Base-by-base conservation (phyloP, 2,797 vertebrate genomes). In the Bovichtus variegatus region DNA sequence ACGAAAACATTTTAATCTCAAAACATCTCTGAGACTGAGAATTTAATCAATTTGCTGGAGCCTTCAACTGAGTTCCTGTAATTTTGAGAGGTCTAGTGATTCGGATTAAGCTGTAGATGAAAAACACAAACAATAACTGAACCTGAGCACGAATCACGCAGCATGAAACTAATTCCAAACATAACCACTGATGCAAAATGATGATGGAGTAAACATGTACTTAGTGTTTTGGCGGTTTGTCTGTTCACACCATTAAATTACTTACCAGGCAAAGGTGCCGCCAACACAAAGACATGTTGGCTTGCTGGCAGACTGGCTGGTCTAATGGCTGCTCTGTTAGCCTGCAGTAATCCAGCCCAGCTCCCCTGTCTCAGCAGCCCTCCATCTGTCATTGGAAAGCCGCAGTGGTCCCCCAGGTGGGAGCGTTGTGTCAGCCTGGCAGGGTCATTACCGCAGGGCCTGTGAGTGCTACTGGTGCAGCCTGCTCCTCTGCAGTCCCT, bases 371-470 rank as follows among this genome's bases (percentile, higher is more conserved):
- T 82, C 83, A 73, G 86, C 88, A 88, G 83, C 87, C 83, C 83
- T 88, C 92, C 93, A 94, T 93, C 93, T 94, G 93, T 93, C 91
- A 91, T 70, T 90, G 86, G 84, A 89, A 84, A 86, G 83, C 83
- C 34, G 75, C 89, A 85, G 85, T 29, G 80, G 74, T 93, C 87
- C 89, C 91, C 86, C 91, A 93, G 89, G 89, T 89, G 82, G 86
- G 87, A 84, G 85, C 55, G 76, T 87, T 73, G 82, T 92, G 88
- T 87, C 86, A 83, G 85, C 86, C 88, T 92, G 92, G 89, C 92
- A 88, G 91, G 91, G 91, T 93, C 92, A 90, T 91, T 89, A 91
- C 89, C 74, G 82, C 73, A 13, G 84, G 85, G 85, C 89, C 87
- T 71, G 78, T 76, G 86, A 91, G 88, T 77, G 87, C 85, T 77